Evolutionary conservation across 1,140 invertebrate genomes (phyloP).

Genomic region (Atta cephalotes): DNA sequence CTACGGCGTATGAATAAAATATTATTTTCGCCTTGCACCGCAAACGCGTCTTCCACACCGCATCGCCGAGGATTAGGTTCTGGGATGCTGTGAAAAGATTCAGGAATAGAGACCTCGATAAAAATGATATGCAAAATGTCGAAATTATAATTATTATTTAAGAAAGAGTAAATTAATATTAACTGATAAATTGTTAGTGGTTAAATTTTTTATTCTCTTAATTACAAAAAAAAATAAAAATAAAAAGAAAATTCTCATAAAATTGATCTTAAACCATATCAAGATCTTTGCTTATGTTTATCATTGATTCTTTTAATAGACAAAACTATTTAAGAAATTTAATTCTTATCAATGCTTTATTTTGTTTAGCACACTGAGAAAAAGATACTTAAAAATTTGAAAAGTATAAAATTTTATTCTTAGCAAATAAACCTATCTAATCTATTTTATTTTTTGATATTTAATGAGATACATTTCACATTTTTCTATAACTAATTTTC

Average conservation of each 20-base stretch:
- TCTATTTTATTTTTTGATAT: too few species aligned
- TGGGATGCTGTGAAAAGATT: conserved; percentile 28
- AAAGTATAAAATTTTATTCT: too few species aligned
- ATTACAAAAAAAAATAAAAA: neutral
- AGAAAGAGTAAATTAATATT: neutral
- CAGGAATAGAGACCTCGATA: neutral
- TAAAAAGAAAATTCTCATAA: neutral
- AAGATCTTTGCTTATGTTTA: neutral
- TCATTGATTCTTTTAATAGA: neutral
- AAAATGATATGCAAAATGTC: neutral
- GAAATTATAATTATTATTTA: neutral
- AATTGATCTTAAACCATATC: neutral
- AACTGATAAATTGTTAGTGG: neutral
- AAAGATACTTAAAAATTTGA: too few species aligned
- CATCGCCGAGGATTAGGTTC: neutral
- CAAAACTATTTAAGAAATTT: neutral
- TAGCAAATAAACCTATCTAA: too few species aligned
- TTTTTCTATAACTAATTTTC: too few species aligned
- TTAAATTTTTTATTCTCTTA: neutral
- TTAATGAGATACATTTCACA: too few species aligned
- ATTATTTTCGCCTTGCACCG: conserved; percentile 71
- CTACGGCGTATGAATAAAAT: conserved; percentile 77
- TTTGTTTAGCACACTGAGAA: neutral
- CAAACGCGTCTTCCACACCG: conserved; percentile 27
- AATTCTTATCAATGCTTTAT: neutral